These are phyloP conservation scores for Liodrosophila aerea DNA, from an alignment of 2,888 invertebrate genomes.

Conservation along the genomic window DNA sequence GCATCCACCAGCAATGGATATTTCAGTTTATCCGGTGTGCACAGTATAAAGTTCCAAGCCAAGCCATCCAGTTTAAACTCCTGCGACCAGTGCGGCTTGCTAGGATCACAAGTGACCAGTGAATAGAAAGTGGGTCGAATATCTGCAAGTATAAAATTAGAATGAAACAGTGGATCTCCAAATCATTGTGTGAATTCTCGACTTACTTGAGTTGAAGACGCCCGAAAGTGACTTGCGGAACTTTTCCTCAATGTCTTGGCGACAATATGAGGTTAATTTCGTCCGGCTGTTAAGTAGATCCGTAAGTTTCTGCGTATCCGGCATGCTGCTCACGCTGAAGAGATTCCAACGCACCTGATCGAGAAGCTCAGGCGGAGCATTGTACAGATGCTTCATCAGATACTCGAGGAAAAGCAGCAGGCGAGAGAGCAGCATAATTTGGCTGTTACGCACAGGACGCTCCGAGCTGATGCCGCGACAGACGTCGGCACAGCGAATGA, in stretches of 20 bases:
- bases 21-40: conserved; percentile 94
- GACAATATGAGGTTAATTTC: conserved; percentile 87
- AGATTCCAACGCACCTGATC: conserved; percentile 95
- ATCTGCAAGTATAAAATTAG: conserved; percentile 77
- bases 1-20: conserved; percentile 94
- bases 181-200: neutral
- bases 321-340: conserved; percentile 86
- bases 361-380: conserved; percentile 92
- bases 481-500: conserved; percentile 87
- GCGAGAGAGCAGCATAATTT: conserved; percentile 91
- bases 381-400: conserved; percentile 96
- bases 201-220: conserved; percentile 77
- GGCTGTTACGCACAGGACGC: conserved; percentile 83
- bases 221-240: conserved; percentile 85
- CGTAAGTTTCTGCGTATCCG: conserved; percentile 84
- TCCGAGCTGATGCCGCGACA: conserved; percentile 83
- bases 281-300: conserved; percentile 84
- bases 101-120: conserved; percentile 88
- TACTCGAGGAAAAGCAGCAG: conserved; percentile 95
- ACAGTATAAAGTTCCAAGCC: conserved; percentile 96
- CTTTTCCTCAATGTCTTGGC: conserved; percentile 89
- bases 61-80: conserved; percentile 95
- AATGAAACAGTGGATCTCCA: neutral
- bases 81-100: conserved; percentile 83
- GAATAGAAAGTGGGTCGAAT: conserved; percentile 97